Conservation (phyloP, 2,888 invertebrate genomes). For the Lottia gigantea region DNA sequence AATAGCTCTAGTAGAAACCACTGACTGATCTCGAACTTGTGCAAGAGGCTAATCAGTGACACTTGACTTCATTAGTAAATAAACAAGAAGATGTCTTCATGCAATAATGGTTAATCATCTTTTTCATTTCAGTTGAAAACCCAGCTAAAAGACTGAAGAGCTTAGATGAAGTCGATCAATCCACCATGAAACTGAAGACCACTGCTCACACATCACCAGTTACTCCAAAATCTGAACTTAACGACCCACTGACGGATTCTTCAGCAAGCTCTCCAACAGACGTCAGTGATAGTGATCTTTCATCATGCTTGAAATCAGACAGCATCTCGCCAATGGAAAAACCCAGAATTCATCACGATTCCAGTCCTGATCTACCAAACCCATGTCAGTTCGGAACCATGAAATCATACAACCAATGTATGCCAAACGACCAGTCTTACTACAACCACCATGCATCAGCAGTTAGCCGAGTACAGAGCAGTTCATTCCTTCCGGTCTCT, state of each 20-base stretch:
- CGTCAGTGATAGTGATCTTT: conserved; percentile 30
- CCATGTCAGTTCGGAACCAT: conserved; percentile 49
- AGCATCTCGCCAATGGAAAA: conserved; percentile 37
- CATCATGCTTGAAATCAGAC: conserved; percentile 28
- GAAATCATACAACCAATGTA: conserved; percentile 44
- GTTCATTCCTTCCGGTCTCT: conserved; percentile 51
- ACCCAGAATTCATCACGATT: conserved; percentile 33
- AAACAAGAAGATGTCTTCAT: too few species aligned
- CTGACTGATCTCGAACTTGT: too few species aligned
- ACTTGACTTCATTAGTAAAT: too few species aligned
- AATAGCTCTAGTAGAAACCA: not conserved
- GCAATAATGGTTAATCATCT: not conserved
- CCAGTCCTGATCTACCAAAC: conserved; percentile 29
- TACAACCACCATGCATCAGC: conserved; percentile 57
- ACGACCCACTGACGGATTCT: conserved; percentile 21
- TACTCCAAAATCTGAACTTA: conserved; percentile 21
- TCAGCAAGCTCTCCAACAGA: conserved; percentile 21
- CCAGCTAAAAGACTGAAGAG: conserved; percentile 23
- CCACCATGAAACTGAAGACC: conserved; percentile 21
- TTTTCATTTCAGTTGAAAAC: not conserved
- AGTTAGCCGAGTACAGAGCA: conserved; percentile 40
- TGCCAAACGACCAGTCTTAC: conserved; percentile 52
- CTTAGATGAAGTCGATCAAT: conserved; percentile 20
- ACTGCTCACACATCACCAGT: conserved; percentile 20
- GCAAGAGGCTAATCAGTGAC: too few species aligned